A percentile compares a stretch with the other conserved stretches of the same genome.
These are phyloP conservation scores for Ptychoptera contaminata DNA, from an alignment of 2,888 invertebrate genomes.

Conservation along the genomic window DNA sequence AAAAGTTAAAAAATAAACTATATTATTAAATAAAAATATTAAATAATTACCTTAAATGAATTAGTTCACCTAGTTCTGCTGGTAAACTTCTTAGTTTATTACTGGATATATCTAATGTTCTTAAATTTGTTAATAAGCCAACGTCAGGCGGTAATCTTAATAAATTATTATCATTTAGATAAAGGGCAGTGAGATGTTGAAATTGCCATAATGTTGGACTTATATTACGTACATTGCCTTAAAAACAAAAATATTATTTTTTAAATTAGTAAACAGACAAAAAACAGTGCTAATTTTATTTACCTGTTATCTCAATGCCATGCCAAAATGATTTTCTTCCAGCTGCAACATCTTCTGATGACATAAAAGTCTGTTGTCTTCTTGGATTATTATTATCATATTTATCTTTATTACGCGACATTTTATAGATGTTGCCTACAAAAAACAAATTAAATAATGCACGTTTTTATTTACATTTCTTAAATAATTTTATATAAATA, in stretches of 20 bases:
- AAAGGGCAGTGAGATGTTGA: slow-evolving; percentile 83
- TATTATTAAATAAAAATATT: too few relatives aligned
- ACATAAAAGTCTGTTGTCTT: slow-evolving; percentile 82
- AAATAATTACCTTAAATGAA: slow-evolving; percentile 61
- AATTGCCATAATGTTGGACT: slow-evolving; percentile 85
- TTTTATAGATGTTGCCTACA: slow-evolving; percentile 31
- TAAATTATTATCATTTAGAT: slow-evolving; percentile 90
- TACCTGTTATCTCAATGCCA: slow-evolving; percentile 73
- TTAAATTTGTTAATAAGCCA: slow-evolving; percentile 64
- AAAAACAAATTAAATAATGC: neutral
- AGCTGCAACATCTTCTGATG: slow-evolving; percentile 78
- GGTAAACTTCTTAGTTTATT: slow-evolving; percentile 92
- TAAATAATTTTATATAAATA: too few relatives aligned
- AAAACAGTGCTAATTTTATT: too few relatives aligned
- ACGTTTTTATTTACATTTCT: too few relatives aligned
- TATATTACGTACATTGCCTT: slow-evolving; percentile 89
- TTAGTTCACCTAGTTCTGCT: slow-evolving; percentile 90
- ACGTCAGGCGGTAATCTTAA: slow-evolving; percentile 86
- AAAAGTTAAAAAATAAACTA: too few relatives aligned
- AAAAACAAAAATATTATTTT: slow-evolving; percentile 30
- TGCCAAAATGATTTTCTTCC: slow-evolving; percentile 90
- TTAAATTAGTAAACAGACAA: neutral
- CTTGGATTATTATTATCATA: slow-evolving; percentile 67
- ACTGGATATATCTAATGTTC: slow-evolving; percentile 80
- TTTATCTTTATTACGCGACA: slow-evolving; percentile 76